Evolutionary conservation across 2,888 invertebrate genomes (phyloP), one percentile per base, ranked within the genome.

Genomic region (Cosmopolites sordidus): DNA sequence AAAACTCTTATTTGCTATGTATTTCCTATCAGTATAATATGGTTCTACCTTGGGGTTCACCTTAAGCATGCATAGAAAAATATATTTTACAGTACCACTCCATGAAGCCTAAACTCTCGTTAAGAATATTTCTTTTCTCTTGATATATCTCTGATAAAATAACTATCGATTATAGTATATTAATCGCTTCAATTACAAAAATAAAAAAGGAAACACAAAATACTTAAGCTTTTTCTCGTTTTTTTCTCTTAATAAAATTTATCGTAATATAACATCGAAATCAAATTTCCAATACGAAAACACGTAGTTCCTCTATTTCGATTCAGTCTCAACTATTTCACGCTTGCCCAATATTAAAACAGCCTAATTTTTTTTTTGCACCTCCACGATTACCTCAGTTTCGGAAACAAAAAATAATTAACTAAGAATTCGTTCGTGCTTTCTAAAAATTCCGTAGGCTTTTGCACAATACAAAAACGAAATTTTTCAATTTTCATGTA

Each of bases 391-490:
- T 22, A 8, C 22, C 4, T 8, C 22, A 22, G 8, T 22, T 8
- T 22, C n/a, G 33, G n/a, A 33, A 33, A 12, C 33, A 33, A 33
- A 33, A 33, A 33, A 33, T 33, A 33, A 33, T 33, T 33, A 33
- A n/a, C 4, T 33, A 12, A 12, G 12, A 12, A 6, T 33, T 33
- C 33, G 11, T 43, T 49, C 37, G 48, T 54, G 54, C 54, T 54
- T 54, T 54, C 54, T 54, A 54, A 49, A 54, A 49, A 54, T 54
- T 45, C 49, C 45, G 44, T 39, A 38, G 40, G 40, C 29, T 40
- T 33, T 53, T 53, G 40, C 48, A 51, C 49, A 49, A 49, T 39
- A 11, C 22, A 22, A 22, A 22, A 22, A 33, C 11, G 11, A 33
- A 11, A 33, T 33, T 33, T 12, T 33, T 33, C 33, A 11, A 33